Percentiles rank a stretch among this genome's conserved stretches.
Conservation (phyloP, 2,797 vertebrate genomes). For the Sebastolobus alascanus region DNA sequence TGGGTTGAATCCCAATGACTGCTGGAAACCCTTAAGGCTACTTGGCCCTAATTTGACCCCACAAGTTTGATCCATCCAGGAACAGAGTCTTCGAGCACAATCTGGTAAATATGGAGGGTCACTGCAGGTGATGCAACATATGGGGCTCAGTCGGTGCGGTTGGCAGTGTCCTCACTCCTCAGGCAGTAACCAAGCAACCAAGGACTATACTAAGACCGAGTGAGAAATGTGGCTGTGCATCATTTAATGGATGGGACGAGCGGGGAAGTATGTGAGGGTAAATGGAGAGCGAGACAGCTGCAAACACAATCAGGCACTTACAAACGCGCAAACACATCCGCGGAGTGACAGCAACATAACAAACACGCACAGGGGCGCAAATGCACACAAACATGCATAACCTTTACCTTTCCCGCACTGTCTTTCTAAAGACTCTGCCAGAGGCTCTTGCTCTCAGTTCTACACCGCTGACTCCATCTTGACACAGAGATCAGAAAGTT, state of each 20-base stretch:
- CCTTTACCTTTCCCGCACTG: slow-evolving; percentile 33
- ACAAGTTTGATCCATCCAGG: slow-evolving; percentile 45
- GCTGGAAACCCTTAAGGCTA: slow-evolving; percentile 51
- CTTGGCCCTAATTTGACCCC: slow-evolving; percentile 64
- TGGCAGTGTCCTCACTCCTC: slow-evolving; percentile 62
- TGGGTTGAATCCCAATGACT: slow-evolving; percentile 36
- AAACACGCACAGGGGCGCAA: slow-evolving; percentile 5
- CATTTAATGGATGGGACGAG: slow-evolving; percentile 54
- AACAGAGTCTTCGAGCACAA: slow-evolving; percentile 38
- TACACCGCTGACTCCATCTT: slow-evolving; percentile 60
- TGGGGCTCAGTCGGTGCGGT: slow-evolving; percentile 60
- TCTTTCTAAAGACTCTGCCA: slow-evolving; percentile 48
- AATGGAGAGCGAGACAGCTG: slow-evolving; percentile 41
- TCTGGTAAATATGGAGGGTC: slow-evolving; percentile 54
- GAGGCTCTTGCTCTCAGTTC: slow-evolving; percentile 57
- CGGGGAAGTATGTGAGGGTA: slow-evolving; percentile 6
- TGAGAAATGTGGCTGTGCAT: slow-evolving; percentile 43
- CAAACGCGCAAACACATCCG: slow-evolving; percentile 15
- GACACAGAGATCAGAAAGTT: slow-evolving; percentile 76
- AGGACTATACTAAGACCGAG: slow-evolving; percentile 25
- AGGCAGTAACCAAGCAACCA: slow-evolving; percentile 51
- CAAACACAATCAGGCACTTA: slow-evolving; percentile 31
- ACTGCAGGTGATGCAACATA: slow-evolving; percentile 67
- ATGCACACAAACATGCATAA: slow-evolving; percentile 31
- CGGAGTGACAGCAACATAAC: slow-evolving; percentile 25